A percentile compares a stretch with the other conserved stretches of the same genome.
Conservation (phyloP, 2,888 invertebrate genomes). For the Nephrotoma appendiculata region DNA sequence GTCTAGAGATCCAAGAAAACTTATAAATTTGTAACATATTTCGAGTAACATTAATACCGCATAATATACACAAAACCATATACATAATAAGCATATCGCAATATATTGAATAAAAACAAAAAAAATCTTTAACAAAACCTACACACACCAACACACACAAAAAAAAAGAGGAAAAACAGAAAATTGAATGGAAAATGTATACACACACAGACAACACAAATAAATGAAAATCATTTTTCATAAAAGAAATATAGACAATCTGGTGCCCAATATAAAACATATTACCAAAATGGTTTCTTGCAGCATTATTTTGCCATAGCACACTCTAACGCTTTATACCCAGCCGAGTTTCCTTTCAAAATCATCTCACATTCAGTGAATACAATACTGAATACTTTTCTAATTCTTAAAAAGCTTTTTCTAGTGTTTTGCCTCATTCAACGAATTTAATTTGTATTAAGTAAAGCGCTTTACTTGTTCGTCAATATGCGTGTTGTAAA, state of each 20-base stretch:
- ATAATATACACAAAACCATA: too few species aligned
- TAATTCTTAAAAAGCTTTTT: not conserved
- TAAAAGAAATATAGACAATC: not conserved
- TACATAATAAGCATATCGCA: not conserved
- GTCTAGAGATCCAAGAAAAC: not conserved
- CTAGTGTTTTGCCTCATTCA: not conserved
- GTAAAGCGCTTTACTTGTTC: not conserved
- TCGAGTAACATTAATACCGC: not conserved
- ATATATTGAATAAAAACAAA: not conserved
- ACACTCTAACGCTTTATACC: not conserved
- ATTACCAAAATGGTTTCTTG: constrained; percentile 1
- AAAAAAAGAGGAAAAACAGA: not conserved
- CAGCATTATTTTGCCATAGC: not conserved
- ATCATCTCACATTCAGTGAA: not conserved
- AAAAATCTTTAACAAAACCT: not conserved
- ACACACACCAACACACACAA: not conserved
- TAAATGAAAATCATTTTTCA: not conserved
- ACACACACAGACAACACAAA: not conserved
- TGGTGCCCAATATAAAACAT: not conserved
- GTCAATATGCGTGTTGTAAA: not conserved
- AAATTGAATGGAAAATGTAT: not conserved
- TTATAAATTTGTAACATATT: not conserved
- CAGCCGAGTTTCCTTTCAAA: not conserved
- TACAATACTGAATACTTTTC: not conserved
- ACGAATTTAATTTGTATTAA: not conserved